A percentile compares a stretch with the other conserved stretches of the same genome.
phyloP scores from a whole-genome alignment of 1,140 invertebrate genomes.

The Oncopeltus fasciatus region DNA sequence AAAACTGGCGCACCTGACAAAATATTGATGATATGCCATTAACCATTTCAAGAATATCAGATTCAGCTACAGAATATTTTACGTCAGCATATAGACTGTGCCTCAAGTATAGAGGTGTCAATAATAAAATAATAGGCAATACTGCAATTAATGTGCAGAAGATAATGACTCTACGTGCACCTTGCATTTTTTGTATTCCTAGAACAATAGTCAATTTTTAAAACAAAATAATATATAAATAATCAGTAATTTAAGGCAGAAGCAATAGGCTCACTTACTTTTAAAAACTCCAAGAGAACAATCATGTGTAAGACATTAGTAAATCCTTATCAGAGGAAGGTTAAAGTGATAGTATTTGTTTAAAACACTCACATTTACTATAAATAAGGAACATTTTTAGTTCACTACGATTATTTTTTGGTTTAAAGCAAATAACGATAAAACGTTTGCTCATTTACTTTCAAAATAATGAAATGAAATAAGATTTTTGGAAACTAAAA shows the following conservation, averaged over 20 bases:
- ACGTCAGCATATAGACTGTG: constrained; percentile 58
- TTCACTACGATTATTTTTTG: no score
- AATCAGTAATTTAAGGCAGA: background rate
- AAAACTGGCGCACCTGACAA: constrained; percentile 38
- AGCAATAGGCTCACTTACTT: background rate
- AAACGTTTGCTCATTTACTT: no score
- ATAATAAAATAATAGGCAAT: constrained; percentile 51
- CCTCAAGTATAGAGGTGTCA: constrained; percentile 56
- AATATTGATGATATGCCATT: constrained; percentile 64
- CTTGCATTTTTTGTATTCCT: constrained; percentile 46
- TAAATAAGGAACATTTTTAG: no score
- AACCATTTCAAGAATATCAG: constrained; percentile 61
- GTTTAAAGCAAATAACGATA: no score
- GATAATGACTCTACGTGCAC: constrained; percentile 50
- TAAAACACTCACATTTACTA: no score
- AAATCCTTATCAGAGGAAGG: no score
- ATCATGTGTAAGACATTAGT: no score
- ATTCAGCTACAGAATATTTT: constrained; percentile 57
- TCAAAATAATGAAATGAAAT: no score
- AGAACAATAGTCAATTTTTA: background rate
- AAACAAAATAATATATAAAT: background rate
- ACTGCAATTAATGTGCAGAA: constrained; percentile 59
- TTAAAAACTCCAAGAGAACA: background rate
- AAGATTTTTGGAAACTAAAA: no score
- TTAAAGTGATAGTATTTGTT: no score